Evolutionary conservation across 2,888 invertebrate species (phyloP).

Genomic region (Papilio gigon): DNA sequence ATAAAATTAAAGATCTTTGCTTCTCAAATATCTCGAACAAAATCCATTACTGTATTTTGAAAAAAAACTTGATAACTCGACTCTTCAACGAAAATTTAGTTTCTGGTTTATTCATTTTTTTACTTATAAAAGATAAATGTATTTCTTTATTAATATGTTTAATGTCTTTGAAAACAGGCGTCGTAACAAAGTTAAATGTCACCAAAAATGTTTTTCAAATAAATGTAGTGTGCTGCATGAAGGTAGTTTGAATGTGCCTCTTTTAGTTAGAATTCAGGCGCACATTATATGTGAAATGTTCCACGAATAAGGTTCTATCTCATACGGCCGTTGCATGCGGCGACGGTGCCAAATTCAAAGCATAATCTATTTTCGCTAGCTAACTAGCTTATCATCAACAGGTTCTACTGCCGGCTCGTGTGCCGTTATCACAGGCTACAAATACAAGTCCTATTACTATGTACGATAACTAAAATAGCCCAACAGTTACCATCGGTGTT

Average conservation of each 20-base stretch:
- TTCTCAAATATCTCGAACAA: too few species aligned
- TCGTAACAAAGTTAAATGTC: not conserved
- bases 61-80: not conserved
- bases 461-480: slow-evolving; percentile 23
- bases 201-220: slow-evolving; percentile 5
- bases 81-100: not conserved
- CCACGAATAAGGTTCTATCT: slow-evolving; percentile 54
- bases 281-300: slow-evolving; percentile 44
- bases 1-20: too few species aligned
- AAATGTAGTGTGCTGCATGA: slow-evolving; percentile 7
- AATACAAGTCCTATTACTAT: slow-evolving; percentile 59
- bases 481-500: not conserved
- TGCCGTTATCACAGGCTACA: slow-evolving; percentile 81
- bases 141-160: too few species aligned
- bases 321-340: slow-evolving; percentile 55
- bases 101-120: not conserved
- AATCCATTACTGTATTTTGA: too few species aligned
- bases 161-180: not conserved
- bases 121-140: too few species aligned
- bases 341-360: slow-evolving; percentile 63
- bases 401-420: slow-evolving; percentile 77
- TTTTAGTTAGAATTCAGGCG: slow-evolving; percentile 26
- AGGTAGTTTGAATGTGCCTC: slow-evolving; percentile 20
- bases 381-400: slow-evolving; percentile 78
- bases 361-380: slow-evolving; percentile 70